These are phyloP conservation scores for Spodoptera littoralis DNA, from an alignment of 2,888 invertebrate genomes.

Conservation along the genomic window DNA sequence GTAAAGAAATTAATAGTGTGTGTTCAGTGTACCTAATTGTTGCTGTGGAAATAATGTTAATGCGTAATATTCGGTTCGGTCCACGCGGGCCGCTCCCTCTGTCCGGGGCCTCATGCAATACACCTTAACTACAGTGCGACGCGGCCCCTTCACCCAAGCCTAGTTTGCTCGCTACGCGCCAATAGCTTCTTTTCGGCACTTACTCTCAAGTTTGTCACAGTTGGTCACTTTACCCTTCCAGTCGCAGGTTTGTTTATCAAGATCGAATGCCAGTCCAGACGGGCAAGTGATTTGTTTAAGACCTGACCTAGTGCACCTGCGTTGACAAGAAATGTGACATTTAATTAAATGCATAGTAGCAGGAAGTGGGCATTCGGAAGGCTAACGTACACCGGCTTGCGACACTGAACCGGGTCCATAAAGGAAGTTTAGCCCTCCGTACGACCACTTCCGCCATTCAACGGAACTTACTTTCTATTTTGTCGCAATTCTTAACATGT, in stretches of 20 bases:
- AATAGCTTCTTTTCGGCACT: slow-evolving; percentile 90
- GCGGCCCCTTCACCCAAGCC: slow-evolving; percentile 88
- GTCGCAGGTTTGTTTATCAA: slow-evolving; percentile 99
- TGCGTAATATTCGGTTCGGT: slow-evolving; percentile 72
- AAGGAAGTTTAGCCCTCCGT: slow-evolving; percentile 83
- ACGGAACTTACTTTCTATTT: slow-evolving; percentile 96
- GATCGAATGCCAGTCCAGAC: slow-evolving; percentile 98
- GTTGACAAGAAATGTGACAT: slow-evolving; percentile 88
- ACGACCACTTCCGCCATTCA: slow-evolving; percentile 79
- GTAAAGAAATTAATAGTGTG: slow-evolving; percentile 43
- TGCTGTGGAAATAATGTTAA: slow-evolving; percentile 70
- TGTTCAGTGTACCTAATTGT: slow-evolving; percentile 42
- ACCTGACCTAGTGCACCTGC: slow-evolving; percentile 97
- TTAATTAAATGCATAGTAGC: slow-evolving; percentile 76
- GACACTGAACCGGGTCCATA: slow-evolving; percentile 61
- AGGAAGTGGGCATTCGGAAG: slow-evolving; percentile 85
- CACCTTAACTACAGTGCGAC: slow-evolving; percentile 86
- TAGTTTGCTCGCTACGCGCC: slow-evolving; percentile 84
- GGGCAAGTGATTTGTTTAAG: slow-evolving; percentile 99
- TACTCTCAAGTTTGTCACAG: slow-evolving; percentile 99
- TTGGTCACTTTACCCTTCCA: slow-evolving; percentile 99
- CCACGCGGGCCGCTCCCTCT: slow-evolving; percentile 70
- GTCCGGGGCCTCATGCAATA: slow-evolving; percentile 86
- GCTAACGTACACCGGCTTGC: slow-evolving; percentile 69
- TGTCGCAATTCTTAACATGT: slow-evolving; percentile 98